A percentile compares a stretch with the other conserved stretches of the same genome.
phyloP scores from a whole-genome alignment of 1,140 invertebrate genomes.

The Papilio helenus region DNA sequence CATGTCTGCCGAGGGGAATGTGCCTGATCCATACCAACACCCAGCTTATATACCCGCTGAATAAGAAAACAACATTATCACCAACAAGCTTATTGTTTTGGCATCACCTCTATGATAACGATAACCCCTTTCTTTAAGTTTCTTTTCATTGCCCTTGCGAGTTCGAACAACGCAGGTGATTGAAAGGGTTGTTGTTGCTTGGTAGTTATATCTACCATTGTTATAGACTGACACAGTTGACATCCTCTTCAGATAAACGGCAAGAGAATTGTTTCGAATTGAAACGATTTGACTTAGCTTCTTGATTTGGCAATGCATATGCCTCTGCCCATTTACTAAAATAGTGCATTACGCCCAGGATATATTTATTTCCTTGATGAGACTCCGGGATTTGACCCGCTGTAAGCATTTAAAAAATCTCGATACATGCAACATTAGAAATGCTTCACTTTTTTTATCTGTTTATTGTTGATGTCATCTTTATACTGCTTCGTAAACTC shows the following conservation, averaged over 20 bases:
- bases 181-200: not conserved
- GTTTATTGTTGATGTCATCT: no score
- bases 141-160: constrained; percentile 20
- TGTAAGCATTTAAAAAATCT: no score
- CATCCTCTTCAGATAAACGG: not conserved
- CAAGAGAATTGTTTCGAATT: no score
- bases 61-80: constrained; percentile 33
- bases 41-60: constrained; percentile 59
- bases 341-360: no score
- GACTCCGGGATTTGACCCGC: no score
- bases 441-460: no score
- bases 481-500: no score
- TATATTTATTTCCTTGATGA: no score
- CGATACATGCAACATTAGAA: no score
- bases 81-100: constrained; percentile 40
- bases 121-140: constrained; percentile 41
- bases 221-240: not conserved
- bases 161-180: constrained; percentile 12
- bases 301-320: no score
- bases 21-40: constrained; percentile 18
- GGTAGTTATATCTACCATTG: not conserved
- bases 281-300: no score
- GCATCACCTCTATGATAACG: constrained; percentile 42
- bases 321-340: no score
- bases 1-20: constrained; percentile 58